Conservation (phyloP, 1,140 invertebrate genomes). For the Zaprionus nigranus region DNA sequence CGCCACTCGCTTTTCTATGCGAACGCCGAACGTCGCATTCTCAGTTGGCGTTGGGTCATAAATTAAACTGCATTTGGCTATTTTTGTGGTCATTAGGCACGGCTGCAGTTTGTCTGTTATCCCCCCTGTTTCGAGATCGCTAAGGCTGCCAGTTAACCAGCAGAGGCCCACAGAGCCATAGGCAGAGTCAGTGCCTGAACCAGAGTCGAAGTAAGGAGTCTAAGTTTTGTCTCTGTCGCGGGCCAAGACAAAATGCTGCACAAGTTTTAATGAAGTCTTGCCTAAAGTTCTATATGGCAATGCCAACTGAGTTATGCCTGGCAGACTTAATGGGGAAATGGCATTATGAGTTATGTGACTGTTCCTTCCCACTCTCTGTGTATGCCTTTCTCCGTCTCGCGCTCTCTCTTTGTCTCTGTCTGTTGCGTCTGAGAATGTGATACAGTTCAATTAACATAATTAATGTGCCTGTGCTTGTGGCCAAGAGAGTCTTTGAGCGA, state of each 20-base stretch:
- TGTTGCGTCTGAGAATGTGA: constrained; percentile 45
- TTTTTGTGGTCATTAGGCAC: constrained; percentile 76
- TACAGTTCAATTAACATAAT: constrained; percentile 78
- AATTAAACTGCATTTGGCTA: constrained; percentile 75
- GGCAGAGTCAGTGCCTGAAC: not conserved
- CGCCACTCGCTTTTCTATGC: constrained; percentile 21
- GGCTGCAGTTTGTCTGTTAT: constrained; percentile 65
- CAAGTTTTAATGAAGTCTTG: constrained; percentile 71
- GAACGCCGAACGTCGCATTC: constrained; percentile 21
- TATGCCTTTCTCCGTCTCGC: constrained; percentile 20
- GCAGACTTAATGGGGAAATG: constrained; percentile 62
- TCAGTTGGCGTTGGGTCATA: constrained; percentile 59
- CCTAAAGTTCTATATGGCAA: constrained; percentile 49
- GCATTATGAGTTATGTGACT: constrained; percentile 78
- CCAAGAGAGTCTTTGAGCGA: not conserved
- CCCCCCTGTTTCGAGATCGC: constrained; percentile 15
- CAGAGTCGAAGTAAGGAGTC: not conserved
- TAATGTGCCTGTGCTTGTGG: constrained; percentile 59
- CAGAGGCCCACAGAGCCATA: constrained; percentile 1
- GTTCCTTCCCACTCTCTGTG: constrained; percentile 27
- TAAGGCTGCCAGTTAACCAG: not conserved
- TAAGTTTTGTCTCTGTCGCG: constrained; percentile 27
- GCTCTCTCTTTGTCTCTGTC: not conserved
- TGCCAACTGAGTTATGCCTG: constrained; percentile 47
- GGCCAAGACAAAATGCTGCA: constrained; percentile 37